These are phyloP conservation scores for Protonemura montana DNA, from an alignment of 2,888 invertebrate genomes.

Conservation along the genomic window DNA sequence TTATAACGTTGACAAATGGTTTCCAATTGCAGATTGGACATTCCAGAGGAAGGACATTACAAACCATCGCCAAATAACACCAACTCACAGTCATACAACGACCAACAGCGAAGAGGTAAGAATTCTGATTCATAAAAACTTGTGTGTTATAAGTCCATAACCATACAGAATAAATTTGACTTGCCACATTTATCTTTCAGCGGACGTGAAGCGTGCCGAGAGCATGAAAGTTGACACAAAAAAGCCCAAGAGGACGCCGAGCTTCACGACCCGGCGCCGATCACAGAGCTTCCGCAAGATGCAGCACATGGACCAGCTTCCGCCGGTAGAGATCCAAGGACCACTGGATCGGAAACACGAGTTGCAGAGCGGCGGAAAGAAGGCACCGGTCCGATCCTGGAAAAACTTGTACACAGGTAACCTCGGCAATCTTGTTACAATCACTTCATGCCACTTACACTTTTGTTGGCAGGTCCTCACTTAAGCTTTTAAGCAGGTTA, in stretches of 20 bases:
- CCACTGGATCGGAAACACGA: constrained; percentile 94
- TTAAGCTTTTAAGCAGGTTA: no score
- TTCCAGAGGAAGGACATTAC: constrained; percentile 38
- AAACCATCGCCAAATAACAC: constrained; percentile 57
- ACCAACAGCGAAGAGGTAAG: constrained; percentile 68
- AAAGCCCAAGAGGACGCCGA: constrained; percentile 89
- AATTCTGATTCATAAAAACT: no score
- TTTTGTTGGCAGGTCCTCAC: not conserved
- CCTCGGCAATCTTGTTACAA: constrained; percentile 26
- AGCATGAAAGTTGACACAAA: constrained; percentile 85
- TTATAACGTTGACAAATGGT: not conserved
- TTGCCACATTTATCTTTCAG: constrained; percentile 47
- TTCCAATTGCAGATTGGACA: constrained; percentile 41
- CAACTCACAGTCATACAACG: constrained; percentile 68
- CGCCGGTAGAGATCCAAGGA: constrained; percentile 92
- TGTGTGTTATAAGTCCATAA: no score
- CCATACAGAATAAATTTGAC: no score
- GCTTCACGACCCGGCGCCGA: constrained; percentile 90
- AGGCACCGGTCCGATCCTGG: constrained; percentile 95
- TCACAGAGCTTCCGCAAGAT: constrained; percentile 86
- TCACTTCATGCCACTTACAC: not conserved
- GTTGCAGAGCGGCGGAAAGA: constrained; percentile 89
- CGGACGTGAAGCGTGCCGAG: constrained; percentile 80
- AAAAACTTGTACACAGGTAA: constrained; percentile 83
- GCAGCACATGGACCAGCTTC: constrained; percentile 70